Conservation (phyloP, 2,113 vertebrate species). For the Epinephelus moara region DNA sequence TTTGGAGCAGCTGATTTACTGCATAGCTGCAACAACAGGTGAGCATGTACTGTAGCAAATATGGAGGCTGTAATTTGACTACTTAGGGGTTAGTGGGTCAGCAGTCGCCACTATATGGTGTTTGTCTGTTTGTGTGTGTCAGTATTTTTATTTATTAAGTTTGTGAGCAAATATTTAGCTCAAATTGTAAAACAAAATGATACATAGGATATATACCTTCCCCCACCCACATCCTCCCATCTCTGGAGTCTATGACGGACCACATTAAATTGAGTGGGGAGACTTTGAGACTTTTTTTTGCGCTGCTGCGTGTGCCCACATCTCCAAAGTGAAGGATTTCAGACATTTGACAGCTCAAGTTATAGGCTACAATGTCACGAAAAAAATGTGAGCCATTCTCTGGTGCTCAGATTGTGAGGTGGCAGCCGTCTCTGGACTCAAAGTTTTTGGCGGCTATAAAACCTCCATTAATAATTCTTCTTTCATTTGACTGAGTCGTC, state of each 20-base stretch:
- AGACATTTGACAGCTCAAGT: background rate
- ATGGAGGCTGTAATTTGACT: constrained; percentile 41
- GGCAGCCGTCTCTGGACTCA: background rate
- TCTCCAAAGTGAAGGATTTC: background rate
- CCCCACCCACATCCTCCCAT: background rate
- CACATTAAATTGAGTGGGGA: background rate
- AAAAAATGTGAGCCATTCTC: background rate
- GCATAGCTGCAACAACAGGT: constrained; percentile 61
- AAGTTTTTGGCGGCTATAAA: background rate
- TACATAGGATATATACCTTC: background rate
- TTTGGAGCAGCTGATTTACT: constrained; percentile 51
- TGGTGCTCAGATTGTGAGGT: background rate
- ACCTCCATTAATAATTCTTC: background rate
- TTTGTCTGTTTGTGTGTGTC: constrained; percentile 9
- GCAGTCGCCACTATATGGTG: background rate
- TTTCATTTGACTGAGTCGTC: background rate
- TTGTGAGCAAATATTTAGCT: background rate
- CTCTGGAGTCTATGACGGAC: background rate
- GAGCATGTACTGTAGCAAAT: constrained; percentile 31
- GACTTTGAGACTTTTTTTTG: background rate
- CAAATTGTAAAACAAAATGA: constrained; percentile 4
- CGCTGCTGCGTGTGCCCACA: background rate
- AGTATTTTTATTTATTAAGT: background rate
- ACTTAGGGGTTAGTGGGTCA: constrained; percentile 60
- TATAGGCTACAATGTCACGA: background rate